Evolutionary conservation across 2,888 invertebrate species (phyloP), one percentile per base, ranked within the genome.

Genomic region (Drosophila meridionalis): DNA sequence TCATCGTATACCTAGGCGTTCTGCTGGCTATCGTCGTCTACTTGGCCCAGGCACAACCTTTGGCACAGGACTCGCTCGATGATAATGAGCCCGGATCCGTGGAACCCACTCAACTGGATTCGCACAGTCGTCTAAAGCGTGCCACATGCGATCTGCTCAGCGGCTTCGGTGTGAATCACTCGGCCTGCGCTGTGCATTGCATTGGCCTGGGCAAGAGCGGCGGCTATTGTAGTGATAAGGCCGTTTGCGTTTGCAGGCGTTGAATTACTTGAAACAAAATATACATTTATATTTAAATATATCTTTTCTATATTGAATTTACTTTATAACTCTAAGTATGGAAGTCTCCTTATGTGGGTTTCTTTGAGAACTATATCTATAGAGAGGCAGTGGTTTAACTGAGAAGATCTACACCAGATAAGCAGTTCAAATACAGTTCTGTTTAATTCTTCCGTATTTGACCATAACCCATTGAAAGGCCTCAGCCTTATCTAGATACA

Each of bases 111-210:
- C 3, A 6, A 3, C 4, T 4, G 7, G 56, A 58, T 5, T 50
- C 28, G 2, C 71, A 65, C 38, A 66, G 45, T 30, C 91, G 93
- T 9, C 91, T 91, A 2, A 93, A 92, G 70, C 86, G 94, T 63
- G 92, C 92, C 28, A 94, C 94, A n/a, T 94, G 94, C 59, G 94
- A 94, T 82, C 80, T 94, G 2, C 76, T 93, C 1, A 84, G 77
- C 14, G 47, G 38, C 2, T 60, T 59, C n/a, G 53, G 36, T 11
- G 62, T 76, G 5, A 92, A 93, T 26, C 91, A 94, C 63, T 82
- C 93, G 9, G 93, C 92, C 43, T 94, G 94, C 78, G 94, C 93
- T 1, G 89, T 89, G 4, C 93, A 94, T 69, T 94, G 94, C 47
- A 14, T 94, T 0, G 70, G 80, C 3, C 76, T 77, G 34, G 80